These are phyloP conservation scores for Percina caprodes DNA, from an alignment of 2,113 vertebrate species.

Conservation along the genomic window DNA sequence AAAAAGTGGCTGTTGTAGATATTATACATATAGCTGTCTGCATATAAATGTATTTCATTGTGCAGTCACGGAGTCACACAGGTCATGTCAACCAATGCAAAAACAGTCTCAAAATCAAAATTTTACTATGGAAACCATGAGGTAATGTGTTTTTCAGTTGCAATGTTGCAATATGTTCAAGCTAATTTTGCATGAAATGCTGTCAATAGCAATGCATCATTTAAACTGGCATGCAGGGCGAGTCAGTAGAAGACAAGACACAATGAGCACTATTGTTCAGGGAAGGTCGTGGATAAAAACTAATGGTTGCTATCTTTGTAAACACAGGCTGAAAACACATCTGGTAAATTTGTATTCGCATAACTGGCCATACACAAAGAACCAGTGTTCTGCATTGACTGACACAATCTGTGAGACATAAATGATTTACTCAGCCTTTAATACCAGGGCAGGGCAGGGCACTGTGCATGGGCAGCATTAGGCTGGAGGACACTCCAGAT, in stretches of 20 bases:
- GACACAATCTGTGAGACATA: conserved; percentile 71
- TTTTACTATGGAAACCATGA: background rate
- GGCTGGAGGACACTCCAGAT: conserved; percentile 39
- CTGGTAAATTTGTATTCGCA: conserved; percentile 72
- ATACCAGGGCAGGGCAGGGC: conserved; percentile 58
- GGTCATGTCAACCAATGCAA: background rate
- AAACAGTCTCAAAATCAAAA: background rate
- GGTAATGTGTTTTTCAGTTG: background rate
- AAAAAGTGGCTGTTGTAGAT: background rate
- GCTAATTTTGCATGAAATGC: conserved; percentile 5
- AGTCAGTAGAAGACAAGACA: conserved; percentile 60
- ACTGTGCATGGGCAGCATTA: conserved; percentile 32
- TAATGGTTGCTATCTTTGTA: conserved; percentile 76
- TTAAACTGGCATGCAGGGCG: conserved; percentile 51
- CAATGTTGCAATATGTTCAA: background rate
- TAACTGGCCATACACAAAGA: conserved; percentile 72
- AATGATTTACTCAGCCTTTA: conserved; percentile 76
- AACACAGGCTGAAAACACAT: conserved; percentile 72
- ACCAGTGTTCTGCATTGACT: conserved; percentile 68
- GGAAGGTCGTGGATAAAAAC: conserved; percentile 64
- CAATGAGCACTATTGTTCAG: conserved; percentile 79
- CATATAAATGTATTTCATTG: background rate
- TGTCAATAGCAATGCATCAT: conserved; percentile 32
- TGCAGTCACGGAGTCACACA: background rate
- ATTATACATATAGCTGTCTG: background rate